Base-by-base conservation (phyloP, 1,140 invertebrate genomes). In the Sweltsa coloradensis region DNA sequence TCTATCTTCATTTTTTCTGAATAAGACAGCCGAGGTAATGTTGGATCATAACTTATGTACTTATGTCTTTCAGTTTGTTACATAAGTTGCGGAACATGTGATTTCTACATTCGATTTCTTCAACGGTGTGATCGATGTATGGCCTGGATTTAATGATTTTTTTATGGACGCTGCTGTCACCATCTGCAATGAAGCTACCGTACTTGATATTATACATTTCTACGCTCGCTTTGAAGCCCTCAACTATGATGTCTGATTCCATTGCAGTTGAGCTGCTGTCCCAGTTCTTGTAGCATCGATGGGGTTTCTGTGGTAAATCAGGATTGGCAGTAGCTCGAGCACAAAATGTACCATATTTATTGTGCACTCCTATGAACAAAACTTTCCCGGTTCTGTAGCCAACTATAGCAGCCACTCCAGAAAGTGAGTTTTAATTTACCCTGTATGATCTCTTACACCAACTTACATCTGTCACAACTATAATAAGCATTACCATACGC, bases 301-400 rank as follows among this genome's bases (percentile, higher is more conserved):
- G 47, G 34, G n/a, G 21, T 5, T 14, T 24, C 19, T 25, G 18
- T 22, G 18, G 16, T 37, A 9, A 16, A 37, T 37, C n/a, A 37
- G n/a, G 36, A 37, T 22, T 37, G 13, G 43, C 44, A 5, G 44
- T 43, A 49, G 63, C 67, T 18, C 58, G 53, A 5, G 47, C 45
- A 42, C 65, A 71, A 53, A 56, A 62, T n/a, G n/a, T n/a, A n/a
- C n/a, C n/a, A n/a, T n/a, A n/a, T 53, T 65, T 68, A 40, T 65
- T 66, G 45, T 60, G 49, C 1, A 67, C 51, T 5, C 54, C 61
- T 21, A 64, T 45, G 48, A 58, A 65, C 2, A 70, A 52, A 11
- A 69, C 51, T 55, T 66, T 57, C 36, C 57, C 53, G 1, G 61
- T 63, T 24, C 55, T 41, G 21, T 43, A 41, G 2, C 65, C 67